These are phyloP conservation scores for Luffia ferchaultella DNA, from an alignment of 2,888 invertebrate species.

Conservation along the genomic window DNA sequence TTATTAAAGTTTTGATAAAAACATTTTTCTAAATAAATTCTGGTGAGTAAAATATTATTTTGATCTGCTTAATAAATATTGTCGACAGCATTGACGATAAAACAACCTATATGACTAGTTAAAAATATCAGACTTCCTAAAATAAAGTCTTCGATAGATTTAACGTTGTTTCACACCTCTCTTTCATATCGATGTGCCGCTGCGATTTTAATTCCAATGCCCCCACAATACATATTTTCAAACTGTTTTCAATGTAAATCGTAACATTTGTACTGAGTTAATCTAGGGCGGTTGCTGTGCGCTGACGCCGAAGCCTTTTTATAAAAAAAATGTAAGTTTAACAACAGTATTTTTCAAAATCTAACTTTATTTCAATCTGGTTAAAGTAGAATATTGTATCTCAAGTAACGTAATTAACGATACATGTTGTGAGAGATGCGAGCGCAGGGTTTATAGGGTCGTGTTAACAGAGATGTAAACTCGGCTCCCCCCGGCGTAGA, in stretches of 20 bases:
- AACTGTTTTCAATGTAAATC: neutral
- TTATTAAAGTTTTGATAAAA: no score
- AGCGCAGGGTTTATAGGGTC: neutral
- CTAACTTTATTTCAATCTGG: neutral
- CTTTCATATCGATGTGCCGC: neutral
- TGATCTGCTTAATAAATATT: no score
- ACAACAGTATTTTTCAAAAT: neutral
- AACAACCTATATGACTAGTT: no score
- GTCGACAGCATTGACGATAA: no score
- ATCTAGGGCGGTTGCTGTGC: constrained; percentile 3
- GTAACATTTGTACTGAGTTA: constrained; percentile 2
- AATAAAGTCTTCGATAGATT: no score
- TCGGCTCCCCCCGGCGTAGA: constrained; percentile 21
- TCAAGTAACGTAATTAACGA: no score
- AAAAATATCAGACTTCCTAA: no score
- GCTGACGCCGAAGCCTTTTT: neutral
- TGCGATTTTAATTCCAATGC: neutral
- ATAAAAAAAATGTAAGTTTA: neutral
- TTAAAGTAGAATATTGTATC: neutral
- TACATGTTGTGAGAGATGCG: neutral
- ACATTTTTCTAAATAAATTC: no score
- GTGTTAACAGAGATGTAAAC: constrained; percentile 9
- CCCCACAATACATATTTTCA: neutral
- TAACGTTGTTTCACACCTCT: no score
- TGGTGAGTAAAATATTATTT: no score